These are phyloP conservation scores for Pemphigus obesinymphae DNA, from an alignment of 1,140 invertebrate species.

Conservation along the genomic window DNA sequence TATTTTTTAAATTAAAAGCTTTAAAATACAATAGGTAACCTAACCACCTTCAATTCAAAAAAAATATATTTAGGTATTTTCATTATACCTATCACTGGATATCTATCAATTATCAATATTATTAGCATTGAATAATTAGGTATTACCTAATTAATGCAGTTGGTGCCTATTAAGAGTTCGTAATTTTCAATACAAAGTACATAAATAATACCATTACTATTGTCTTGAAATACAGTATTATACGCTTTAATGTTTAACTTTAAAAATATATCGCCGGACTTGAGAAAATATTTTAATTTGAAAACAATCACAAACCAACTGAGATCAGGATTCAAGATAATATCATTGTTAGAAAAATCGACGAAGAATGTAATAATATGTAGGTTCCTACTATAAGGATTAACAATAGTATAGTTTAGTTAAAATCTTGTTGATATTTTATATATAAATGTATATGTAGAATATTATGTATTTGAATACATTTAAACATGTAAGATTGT, in stretches of 20 bases:
- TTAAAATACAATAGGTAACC: no score
- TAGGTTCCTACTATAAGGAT: neutral
- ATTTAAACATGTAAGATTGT: neutral
- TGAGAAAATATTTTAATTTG: constrained; percentile 2
- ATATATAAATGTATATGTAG: neutral
- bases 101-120: no score
- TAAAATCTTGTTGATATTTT: neutral
- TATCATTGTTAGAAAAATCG: neutral
- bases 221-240: no score
- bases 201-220: no score
- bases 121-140: no score
- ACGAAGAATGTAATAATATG: neutral
- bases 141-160: no score
- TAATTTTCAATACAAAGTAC: no score
- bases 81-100: no score
- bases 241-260: neutral
- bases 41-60: no score
- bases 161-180: no score
- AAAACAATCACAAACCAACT: neutral
- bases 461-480: neutral
- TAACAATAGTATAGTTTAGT: neutral
- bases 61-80: no score
- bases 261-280: neutral
- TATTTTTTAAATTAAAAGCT: no score
- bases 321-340: constrained; percentile 16